phyloP scores from a whole-genome alignment of 1,140 invertebrate species.

The Eriosoma lanigerum region DNA sequence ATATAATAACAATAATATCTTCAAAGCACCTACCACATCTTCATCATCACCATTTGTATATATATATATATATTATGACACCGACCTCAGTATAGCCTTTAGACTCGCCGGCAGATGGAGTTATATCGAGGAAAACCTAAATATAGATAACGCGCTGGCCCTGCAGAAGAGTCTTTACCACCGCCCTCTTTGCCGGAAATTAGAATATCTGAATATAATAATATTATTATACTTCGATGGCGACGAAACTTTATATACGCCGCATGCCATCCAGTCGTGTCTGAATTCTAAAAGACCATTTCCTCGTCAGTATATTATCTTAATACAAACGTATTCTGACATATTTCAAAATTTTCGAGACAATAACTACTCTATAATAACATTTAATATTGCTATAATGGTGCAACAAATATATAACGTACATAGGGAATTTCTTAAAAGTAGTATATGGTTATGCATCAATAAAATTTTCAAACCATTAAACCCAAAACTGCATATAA shows the following conservation, averaged over 20 bases:
- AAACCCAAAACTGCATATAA: too few species aligned
- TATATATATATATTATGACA: neutral
- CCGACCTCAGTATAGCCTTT: neutral
- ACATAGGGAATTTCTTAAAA: too few species aligned
- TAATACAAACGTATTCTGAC: too few species aligned
- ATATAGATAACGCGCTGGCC: constrained; percentile 12
- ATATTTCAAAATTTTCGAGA: too few species aligned
- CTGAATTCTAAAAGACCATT: neutral
- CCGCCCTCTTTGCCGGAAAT: neutral
- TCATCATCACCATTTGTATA: neutral
- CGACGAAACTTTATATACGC: neutral
- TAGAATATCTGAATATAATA: neutral
- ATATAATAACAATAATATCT: neutral
- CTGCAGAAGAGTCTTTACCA: neutral
- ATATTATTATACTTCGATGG: constrained; percentile 16
- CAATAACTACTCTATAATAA: too few species aligned
- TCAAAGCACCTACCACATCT: neutral
- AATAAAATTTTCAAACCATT: too few species aligned
- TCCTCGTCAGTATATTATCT: neutral
- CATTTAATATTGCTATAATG: neutral
- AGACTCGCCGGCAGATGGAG: neutral
- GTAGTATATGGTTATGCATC: too few species aligned
- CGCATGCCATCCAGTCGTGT: neutral
- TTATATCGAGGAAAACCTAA: neutral
- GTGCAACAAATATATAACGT: too few species aligned